These are phyloP conservation scores for Sternotherus odoratus DNA, from an alignment of 2,797 vertebrate genomes.

Conservation along the genomic window DNA sequence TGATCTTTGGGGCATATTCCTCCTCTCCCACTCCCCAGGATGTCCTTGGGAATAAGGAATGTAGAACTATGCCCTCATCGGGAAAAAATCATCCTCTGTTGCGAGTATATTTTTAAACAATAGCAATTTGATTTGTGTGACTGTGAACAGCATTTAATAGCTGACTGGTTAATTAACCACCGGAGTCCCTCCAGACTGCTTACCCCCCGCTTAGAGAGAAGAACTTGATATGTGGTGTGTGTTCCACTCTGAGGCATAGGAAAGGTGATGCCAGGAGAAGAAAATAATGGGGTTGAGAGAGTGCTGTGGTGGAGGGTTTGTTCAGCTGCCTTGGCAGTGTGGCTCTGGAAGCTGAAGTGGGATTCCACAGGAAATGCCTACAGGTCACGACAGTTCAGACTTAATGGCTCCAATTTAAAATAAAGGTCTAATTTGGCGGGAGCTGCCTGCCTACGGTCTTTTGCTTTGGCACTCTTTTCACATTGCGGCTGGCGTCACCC, in stretches of 20 bases:
- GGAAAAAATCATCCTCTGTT: not conserved
- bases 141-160: not conserved
- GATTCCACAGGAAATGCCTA: not conserved
- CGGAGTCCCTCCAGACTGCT: not conserved
- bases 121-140: not conserved
- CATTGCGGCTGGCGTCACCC: not conserved
- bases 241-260: not conserved
- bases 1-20: constrained; percentile 29
- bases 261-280: not conserved
- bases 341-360: not conserved
- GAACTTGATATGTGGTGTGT: not conserved
- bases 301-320: not conserved
- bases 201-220: not conserved
- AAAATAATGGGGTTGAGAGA: not conserved
- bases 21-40: not conserved
- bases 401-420: not conserved
- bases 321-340: not conserved
- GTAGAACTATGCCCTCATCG: not conserved
- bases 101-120: not conserved
- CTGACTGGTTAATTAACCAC: not conserved
- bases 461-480: not conserved
- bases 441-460: not conserved
- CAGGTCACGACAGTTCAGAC: not conserved
- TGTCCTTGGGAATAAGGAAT: constrained; percentile 2
- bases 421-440: not conserved